Base-by-base conservation (phyloP, 2,113 vertebrate species). In the Piaya cayana region DNA sequence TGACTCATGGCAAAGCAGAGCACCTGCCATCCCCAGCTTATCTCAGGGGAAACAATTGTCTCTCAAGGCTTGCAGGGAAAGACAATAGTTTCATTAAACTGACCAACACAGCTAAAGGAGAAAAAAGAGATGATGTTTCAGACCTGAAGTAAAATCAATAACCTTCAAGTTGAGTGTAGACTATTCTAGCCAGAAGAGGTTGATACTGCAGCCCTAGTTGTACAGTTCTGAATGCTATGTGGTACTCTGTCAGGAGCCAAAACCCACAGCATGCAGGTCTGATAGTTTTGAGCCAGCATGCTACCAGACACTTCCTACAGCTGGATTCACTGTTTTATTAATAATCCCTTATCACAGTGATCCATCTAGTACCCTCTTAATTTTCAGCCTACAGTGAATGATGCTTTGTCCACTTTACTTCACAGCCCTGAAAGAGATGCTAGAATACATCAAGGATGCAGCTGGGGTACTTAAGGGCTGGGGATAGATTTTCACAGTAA, bases 211-310 rank as follows among this genome's bases (percentile, higher is more conserved):
- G 25, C 19, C 8, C 39, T 82, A 49, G 39, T 52, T 11, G 30
- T 55, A 56, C 62, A 75, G 47, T 62, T 76, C 63, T 55, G 19
- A 78, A 70, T 82, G 18, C 17, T 68, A 14, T 1, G 5, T 18
- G 8, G 6, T 19, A 42, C 5, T 3, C 6, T 3, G 7, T 49
- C 1, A 9, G 23, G 36, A 72, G 45, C 27, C 0, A 8, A 68
- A 32, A 60, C 11, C 23, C 42, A 72, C 11, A 65, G 45, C 23
- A 43, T 4, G 22, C 18, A 39, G 19, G 12, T 67, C 67, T 64
- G 58, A 34, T 32, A 43, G 21, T 37, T 78, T 29, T 87, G 62
- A 82, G 29, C 62, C 43, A 82, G n/a, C 0, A 1, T 47, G 16
- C 76, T 72, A 56, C 23, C 64, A 82, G 63, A 56, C 8, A 11